phyloP scores from a whole-genome alignment of 1,140 invertebrate genomes.

The Palaemon carinicauda region DNA sequence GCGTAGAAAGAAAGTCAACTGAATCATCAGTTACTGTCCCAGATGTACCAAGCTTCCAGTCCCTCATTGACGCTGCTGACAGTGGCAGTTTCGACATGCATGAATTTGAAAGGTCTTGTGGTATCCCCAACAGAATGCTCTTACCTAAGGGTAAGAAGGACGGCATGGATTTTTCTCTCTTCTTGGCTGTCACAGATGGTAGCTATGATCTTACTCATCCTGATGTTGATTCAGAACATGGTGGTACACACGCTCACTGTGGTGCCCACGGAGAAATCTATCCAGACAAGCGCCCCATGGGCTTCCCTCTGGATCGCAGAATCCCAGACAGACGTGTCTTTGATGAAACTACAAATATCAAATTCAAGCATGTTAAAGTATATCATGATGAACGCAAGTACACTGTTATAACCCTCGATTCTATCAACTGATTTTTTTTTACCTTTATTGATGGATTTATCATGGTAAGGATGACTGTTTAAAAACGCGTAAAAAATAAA shows the following conservation, averaged over 20 bases:
- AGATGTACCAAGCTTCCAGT: not conserved
- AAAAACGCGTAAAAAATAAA: no score
- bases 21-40: conserved; percentile 17
- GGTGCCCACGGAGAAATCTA: not conserved
- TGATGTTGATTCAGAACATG: not conserved
- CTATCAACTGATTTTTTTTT: no score
- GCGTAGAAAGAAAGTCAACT: not conserved
- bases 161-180: conserved; percentile 66
- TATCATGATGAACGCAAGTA: not conserved
- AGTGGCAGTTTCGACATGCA: conserved; percentile 66
- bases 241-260: not conserved
- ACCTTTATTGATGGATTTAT: no score
- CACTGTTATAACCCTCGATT: no score
- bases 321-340: not conserved
- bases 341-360: not conserved
- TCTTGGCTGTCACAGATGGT: conserved; percentile 64
- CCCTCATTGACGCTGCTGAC: not conserved
- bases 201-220: conserved; percentile 61
- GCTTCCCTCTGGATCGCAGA: not conserved
- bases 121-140: conserved; percentile 71
- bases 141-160: conserved; percentile 69
- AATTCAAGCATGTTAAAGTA: not conserved
- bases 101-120: conserved; percentile 67
- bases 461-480: no score
- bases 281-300: conserved; percentile 16